Base-by-base conservation (phyloP, 2,797 vertebrate species). In the Chaetophractus vellerosus region DNA sequence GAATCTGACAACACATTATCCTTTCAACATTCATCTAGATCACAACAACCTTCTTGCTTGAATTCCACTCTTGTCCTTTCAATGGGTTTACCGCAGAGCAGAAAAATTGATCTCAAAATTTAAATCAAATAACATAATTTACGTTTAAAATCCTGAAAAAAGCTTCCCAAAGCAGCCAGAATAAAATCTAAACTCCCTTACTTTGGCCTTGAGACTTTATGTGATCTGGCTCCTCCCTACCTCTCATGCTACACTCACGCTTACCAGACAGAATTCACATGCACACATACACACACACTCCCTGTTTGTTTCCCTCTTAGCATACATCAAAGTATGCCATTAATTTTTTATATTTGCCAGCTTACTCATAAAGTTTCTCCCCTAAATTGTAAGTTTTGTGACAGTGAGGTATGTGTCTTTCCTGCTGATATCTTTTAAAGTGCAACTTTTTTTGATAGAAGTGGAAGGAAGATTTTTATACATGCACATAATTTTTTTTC, bases 101-200 rank as follows among this genome's bases (percentile, higher is more conserved):
- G 41, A 82, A 93, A 94, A 94, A 72, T 69, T 45, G 52, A 64
- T 87, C 72, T 93, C 31, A 91, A 19, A 63, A 24, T 45, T 21
- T 52, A 84, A 88, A 94, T 85, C 55, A 96, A 83, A 26, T 19
- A 84, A 75, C n/a, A 80, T 63, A 90, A 95, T 33, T 80, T 45
- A 84, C 66, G 33, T 63, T 78, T 83, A 71, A 91, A 80, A 76
- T 9, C 45, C 23, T 63, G 5, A 18, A 38, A 90, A 52, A 93
- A 38, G 15, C 16, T 79, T 92, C 45, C 23, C 41, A 68, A 66
- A 82, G 90, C 9, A 50, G 19, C 74, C 0, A 55, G 18, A 79
- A 71, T 82, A 75, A 91, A 91, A 64, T 41, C 28, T 12, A 83
- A 33, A 83, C 9, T 87, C 45, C n/a, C 6, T 68, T 68, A 74